These are phyloP conservation scores for Machimus rusticus DNA, from an alignment of 2,888 invertebrate genomes.

Conservation along the genomic window DNA sequence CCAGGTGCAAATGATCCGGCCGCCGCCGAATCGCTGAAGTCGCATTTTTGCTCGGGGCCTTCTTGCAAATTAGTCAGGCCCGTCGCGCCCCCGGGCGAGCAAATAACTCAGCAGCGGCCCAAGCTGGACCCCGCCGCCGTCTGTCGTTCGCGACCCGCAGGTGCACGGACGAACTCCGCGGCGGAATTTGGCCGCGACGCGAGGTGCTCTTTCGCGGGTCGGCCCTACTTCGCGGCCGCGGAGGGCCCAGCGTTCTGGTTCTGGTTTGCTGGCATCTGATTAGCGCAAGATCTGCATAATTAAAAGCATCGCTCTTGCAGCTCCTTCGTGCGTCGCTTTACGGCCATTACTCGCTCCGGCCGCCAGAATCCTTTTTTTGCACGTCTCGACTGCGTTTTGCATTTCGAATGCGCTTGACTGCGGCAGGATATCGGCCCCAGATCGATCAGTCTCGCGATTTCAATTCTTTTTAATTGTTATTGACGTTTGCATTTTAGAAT, in stretches of 20 bases:
- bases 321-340: conserved; percentile 1
- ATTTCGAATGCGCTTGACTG: neutral
- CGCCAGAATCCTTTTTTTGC: neutral
- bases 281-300: conserved; percentile 34
- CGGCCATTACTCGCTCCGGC: conserved; percentile 10
- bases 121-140: neutral
- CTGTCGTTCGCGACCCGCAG: neutral
- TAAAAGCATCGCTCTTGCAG: conserved; percentile 25
- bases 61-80: neutral
- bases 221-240: neutral
- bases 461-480: conserved; percentile 34
- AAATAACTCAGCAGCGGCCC: neutral
- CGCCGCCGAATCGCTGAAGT: neutral
- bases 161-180: conserved; percentile 7
- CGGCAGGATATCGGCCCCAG: neutral
- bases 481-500: conserved; percentile 18
- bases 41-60: neutral
- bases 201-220: neutral
- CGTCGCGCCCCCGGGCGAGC: neutral
- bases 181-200: neutral
- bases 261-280: conserved; percentile 16
- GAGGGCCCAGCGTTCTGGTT: neutral
- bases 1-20: conserved; percentile 26
- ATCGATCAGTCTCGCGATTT: conserved; percentile 21
- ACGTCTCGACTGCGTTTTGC: neutral